phyloP scores from a whole-genome alignment of 64 coral and sea anemone species.

The Anthopleura sola region DNA sequence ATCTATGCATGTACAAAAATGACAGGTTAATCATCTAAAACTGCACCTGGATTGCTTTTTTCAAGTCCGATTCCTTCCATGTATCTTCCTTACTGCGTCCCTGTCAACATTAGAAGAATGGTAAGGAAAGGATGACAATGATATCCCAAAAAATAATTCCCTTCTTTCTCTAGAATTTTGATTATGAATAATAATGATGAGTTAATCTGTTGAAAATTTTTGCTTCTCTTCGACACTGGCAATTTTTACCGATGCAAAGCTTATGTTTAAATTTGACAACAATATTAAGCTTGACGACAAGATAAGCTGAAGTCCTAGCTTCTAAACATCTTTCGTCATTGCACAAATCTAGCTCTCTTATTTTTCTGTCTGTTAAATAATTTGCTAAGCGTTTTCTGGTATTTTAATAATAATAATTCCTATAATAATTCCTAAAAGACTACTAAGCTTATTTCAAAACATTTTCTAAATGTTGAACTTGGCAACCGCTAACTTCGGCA shows the following conservation, averaged over 20 bases:
- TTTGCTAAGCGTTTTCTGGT: neutral
- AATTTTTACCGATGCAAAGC: neutral
- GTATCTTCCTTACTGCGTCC: constrained; percentile 86
- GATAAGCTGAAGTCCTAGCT: neutral
- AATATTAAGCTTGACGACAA: too few relatives aligned
- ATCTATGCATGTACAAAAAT: too few relatives aligned
- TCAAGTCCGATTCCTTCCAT: constrained; percentile 88
- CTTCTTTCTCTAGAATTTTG: too few relatives aligned
- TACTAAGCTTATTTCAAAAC: neutral
- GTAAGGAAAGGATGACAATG: neutral
- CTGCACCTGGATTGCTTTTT: constrained; percentile 79
- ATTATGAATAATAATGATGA: too few relatives aligned
- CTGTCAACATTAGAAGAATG: constrained; percentile 8
- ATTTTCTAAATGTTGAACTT: constrained; percentile 13
- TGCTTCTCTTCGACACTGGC: too few relatives aligned
- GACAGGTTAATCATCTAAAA: neutral
- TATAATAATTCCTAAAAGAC: too few relatives aligned
- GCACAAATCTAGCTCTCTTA: too few relatives aligned
- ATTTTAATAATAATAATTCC: neutral
- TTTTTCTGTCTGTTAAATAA: too few relatives aligned
- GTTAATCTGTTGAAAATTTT: too few relatives aligned
- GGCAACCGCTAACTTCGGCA: constrained; percentile 3
- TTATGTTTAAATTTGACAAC: neutral
- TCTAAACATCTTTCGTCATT: too few relatives aligned
- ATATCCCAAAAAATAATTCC: too few relatives aligned